Evolutionary conservation across 2,888 invertebrate species (phyloP).

Genomic region (Chrysina gloriosa): DNA sequence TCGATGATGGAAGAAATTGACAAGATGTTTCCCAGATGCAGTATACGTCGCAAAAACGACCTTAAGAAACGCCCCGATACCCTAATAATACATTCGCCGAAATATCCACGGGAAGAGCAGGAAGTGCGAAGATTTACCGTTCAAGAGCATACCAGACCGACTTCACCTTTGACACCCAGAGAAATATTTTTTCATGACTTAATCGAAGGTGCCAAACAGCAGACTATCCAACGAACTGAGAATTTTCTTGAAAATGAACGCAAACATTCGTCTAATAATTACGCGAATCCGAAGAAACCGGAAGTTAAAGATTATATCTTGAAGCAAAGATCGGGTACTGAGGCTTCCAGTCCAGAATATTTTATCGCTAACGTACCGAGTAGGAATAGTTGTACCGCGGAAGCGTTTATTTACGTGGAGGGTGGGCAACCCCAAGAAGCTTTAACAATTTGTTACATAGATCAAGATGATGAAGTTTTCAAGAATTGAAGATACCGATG

Average conservation of each 20-base stretch:
- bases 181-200: slow-evolving; percentile 47
- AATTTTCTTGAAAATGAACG: slow-evolving; percentile 45
- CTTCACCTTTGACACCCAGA: slow-evolving; percentile 44
- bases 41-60: slow-evolving; percentile 31
- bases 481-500: slow-evolving; percentile 12
- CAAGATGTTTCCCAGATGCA: slow-evolving; percentile 43
- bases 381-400: slow-evolving; percentile 39
- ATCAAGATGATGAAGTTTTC: slow-evolving; percentile 38
- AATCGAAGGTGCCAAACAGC: slow-evolving; percentile 39
- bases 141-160: background rate
- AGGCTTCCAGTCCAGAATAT: slow-evolving; percentile 42
- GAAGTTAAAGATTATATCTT: slow-evolving; percentile 39
- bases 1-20: slow-evolving; percentile 43
- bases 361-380: slow-evolving; percentile 45
- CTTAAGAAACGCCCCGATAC: slow-evolving; percentile 40
- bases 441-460: slow-evolving; percentile 38
- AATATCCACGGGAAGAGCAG: slow-evolving; percentile 12
- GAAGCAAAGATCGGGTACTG: slow-evolving; percentile 29
- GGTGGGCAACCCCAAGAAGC: slow-evolving; percentile 37
- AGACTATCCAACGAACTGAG: slow-evolving; percentile 18
- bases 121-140: slow-evolving; percentile 10
- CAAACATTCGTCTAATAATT: slow-evolving; percentile 35
- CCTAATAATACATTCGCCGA: slow-evolving; percentile 35
- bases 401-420: slow-evolving; percentile 47
- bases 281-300: slow-evolving; percentile 24